These are phyloP conservation scores for Conus betulinus DNA, from an alignment of 1,140 invertebrate genomes.

Conservation along the genomic window DNA sequence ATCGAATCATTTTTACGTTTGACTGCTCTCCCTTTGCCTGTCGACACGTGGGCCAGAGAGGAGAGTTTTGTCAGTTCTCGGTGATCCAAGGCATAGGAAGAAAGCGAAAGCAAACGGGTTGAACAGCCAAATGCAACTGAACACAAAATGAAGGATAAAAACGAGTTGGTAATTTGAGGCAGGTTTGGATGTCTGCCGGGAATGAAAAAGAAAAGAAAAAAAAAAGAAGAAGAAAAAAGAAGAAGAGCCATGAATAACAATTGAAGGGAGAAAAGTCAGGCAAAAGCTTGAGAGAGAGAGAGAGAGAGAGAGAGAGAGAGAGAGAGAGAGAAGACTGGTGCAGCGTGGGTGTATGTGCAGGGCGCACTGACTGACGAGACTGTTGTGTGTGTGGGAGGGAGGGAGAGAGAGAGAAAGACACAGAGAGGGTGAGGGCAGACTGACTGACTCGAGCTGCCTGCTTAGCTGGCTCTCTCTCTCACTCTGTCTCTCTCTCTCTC, in stretches of 20 bases:
- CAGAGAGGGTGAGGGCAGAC: background rate
- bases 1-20: background rate
- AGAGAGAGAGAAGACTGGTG: background rate
- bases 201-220: too few species aligned
- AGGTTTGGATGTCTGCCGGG: background rate
- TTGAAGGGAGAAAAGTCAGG: background rate
- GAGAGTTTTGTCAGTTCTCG: too few species aligned
- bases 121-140: background rate
- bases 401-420: background rate
- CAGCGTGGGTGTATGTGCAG: background rate
- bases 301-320: background rate
- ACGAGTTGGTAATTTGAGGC: background rate
- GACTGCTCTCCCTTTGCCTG: background rate
- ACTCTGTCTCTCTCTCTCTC: constrained; percentile 17
- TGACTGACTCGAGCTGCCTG: background rate
- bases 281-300: background rate
- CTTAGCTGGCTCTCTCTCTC: too few species aligned
- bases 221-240: background rate
- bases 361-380: too few species aligned
- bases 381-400: background rate
- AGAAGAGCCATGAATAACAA: background rate
- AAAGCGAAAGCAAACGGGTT: background rate
- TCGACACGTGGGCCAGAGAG: background rate
- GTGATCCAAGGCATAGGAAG: background rate
- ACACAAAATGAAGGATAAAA: background rate